These are phyloP conservation scores for Conops quadrifasciatus DNA, from an alignment of 2,888 invertebrate genomes.

Conservation along the genomic window DNA sequence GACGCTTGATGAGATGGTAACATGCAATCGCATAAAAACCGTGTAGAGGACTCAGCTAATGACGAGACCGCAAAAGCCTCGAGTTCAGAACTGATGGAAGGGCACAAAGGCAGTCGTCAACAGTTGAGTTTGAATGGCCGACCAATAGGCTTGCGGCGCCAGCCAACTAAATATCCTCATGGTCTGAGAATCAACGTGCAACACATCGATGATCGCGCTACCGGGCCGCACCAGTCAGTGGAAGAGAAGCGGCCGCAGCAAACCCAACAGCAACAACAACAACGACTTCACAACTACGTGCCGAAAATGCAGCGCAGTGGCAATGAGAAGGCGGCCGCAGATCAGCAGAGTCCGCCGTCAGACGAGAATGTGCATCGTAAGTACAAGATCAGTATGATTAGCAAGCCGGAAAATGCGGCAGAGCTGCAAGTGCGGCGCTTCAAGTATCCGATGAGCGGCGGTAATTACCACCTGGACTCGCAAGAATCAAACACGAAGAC, in stretches of 20 bases:
- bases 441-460: constrained; percentile 56
- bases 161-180: constrained; percentile 59
- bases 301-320: constrained; percentile 5
- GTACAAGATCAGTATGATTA: constrained; percentile 54
- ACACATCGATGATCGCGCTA: constrained; percentile 41
- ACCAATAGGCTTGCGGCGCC: constrained; percentile 49
- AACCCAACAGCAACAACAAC: constrained; percentile 28
- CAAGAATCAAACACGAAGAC: constrained; percentile 50
- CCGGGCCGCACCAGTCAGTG: constrained; percentile 48
- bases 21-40: constrained; percentile 37
- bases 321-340: constrained; percentile 23
- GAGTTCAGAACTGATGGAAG: constrained; percentile 9
- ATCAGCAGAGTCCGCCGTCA: constrained; percentile 29
- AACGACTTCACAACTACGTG: neutral
- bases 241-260: constrained; percentile 36
- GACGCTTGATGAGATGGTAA: constrained; percentile 16
- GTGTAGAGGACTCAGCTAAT: constrained; percentile 21
- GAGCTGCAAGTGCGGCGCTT: constrained; percentile 59
- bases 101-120: neutral
- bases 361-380: constrained; percentile 47
- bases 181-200: constrained; percentile 55
- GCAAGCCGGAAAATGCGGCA: constrained; percentile 55
- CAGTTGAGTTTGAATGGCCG: constrained; percentile 40
- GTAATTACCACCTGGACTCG: constrained; percentile 54
- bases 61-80: constrained; percentile 15